phyloP scores from a whole-genome alignment of 2,888 invertebrate genomes.

The Liodrosophila aerea region DNA sequence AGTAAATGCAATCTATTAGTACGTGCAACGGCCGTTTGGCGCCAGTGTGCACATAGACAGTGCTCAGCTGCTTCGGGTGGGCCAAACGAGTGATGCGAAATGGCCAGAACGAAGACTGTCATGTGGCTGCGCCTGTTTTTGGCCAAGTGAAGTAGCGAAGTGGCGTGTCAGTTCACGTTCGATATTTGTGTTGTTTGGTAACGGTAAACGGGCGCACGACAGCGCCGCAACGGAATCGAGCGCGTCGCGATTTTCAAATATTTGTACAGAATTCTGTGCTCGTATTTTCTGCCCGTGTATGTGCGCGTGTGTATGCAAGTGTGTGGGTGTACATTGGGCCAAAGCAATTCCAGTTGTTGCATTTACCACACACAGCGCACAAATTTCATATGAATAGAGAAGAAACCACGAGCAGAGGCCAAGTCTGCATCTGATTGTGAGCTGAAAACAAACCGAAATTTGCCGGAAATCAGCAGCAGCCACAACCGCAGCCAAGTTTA shows the following conservation, averaged over 20 bases:
- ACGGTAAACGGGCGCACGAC: conserved; percentile 67
- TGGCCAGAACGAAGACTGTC: conserved; percentile 35
- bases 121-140: conserved; percentile 52
- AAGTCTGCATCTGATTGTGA: too few relatives aligned
- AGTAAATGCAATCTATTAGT: conserved; percentile 7
- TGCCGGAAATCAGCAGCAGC: conserved; percentile 5
- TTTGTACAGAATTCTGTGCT: conserved; percentile 24
- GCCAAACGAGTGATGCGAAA: conserved; percentile 8
- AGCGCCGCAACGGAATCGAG: conserved; percentile 32
- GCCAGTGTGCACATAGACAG: conserved; percentile 15
- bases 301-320: conserved; percentile 16
- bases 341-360: conserved; percentile 53
- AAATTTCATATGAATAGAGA: conserved; percentile 27
- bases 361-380: conserved; percentile 56
- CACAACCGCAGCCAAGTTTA: conserved; percentile 42
- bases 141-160: conserved; percentile 57
- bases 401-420: conserved; percentile 35
- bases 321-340: conserved; percentile 27
- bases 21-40: conserved; percentile 36
- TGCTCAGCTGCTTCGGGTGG: conserved; percentile 11
- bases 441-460: conserved; percentile 34
- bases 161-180: conserved; percentile 82
- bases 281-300: not conserved
- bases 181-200: conserved; percentile 83
- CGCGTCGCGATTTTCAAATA: conserved; percentile 48